These are phyloP conservation scores for Actias luna DNA, from an alignment of 2,888 invertebrate species.

Conservation along the genomic window DNA sequence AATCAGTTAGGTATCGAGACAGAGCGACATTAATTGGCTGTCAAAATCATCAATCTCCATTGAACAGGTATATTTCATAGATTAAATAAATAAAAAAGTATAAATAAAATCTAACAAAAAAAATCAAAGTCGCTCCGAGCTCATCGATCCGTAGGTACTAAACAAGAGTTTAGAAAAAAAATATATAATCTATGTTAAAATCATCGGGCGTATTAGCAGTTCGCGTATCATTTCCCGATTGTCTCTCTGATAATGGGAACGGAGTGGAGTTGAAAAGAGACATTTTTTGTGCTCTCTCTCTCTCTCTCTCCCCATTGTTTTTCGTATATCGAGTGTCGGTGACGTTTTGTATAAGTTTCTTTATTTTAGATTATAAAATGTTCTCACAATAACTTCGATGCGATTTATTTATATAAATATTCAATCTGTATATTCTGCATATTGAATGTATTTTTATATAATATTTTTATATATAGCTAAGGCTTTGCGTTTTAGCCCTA, in stretches of 20 bases:
- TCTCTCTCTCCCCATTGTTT: conserved; percentile 34
- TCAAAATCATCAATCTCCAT: not conserved
- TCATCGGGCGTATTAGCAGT: conserved; percentile 63
- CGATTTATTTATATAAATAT: too few species aligned
- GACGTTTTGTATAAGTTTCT: conserved; percentile 18
- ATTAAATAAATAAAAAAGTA: not conserved
- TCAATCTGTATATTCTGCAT: too few species aligned
- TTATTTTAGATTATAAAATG: not conserved
- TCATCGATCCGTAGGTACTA: not conserved
- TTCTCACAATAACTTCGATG: too few species aligned
- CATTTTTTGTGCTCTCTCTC: conserved; percentile 26
- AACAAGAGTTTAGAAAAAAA: not conserved
- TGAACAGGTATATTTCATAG: not conserved
- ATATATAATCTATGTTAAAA: conserved; percentile 37
- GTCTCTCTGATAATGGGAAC: conserved; percentile 40
- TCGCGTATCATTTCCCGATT: conserved; percentile 67
- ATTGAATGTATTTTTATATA: too few species aligned
- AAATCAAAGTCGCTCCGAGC: not conserved
- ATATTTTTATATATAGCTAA: too few species aligned
- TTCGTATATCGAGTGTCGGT: conserved; percentile 34
- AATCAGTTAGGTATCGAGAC: not conserved
- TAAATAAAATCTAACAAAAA: not conserved
- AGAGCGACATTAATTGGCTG: not conserved
- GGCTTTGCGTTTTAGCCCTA: too few species aligned
- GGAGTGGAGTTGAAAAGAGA: conserved; percentile 21